phyloP scores from a whole-genome alignment of 2,888 invertebrate species.

The Minunthozetes semirufus region DNA sequence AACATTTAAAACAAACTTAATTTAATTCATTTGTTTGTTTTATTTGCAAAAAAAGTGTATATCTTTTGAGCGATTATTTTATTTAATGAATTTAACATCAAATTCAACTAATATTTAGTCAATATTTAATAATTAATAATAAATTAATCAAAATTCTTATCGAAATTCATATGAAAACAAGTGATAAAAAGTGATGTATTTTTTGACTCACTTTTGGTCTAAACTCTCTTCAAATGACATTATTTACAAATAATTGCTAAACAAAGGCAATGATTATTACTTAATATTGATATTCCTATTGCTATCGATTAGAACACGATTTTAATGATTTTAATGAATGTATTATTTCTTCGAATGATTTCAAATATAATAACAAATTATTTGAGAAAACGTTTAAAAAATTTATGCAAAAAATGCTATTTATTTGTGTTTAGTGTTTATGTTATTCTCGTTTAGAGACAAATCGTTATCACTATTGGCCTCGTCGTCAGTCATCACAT shows the following conservation, averaged over 20 bases:
- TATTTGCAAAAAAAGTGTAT: background rate
- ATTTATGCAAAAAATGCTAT: conserved; percentile 1
- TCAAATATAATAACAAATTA: conserved; percentile 1
- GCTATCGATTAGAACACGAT: background rate
- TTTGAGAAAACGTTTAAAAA: conserved; percentile 1
- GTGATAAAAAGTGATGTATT: background rate
- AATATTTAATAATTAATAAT: conserved; percentile 1
- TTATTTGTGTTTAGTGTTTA: conserved; percentile 14
- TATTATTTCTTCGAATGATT: background rate
- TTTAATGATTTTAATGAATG: background rate
- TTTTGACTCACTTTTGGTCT: background rate
- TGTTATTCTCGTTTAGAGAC: background rate
- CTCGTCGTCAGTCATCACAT: conserved; percentile 75
- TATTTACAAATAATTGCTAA: conserved; percentile 18
- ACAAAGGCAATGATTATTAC: conserved; percentile 24
- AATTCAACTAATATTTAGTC: background rate
- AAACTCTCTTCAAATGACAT: conserved; percentile 9
- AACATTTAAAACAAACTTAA: background rate
- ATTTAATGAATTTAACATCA: background rate
- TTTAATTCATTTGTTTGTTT: background rate
- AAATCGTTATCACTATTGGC: conserved; percentile 41
- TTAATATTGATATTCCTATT: conserved; percentile 7
- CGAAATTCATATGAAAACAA: background rate
- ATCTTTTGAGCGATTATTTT: background rate
- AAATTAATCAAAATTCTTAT: conserved; percentile 6